Evolutionary conservation across 2,888 invertebrate species (phyloP).

Genomic region (Macrophya alboannulata): DNA sequence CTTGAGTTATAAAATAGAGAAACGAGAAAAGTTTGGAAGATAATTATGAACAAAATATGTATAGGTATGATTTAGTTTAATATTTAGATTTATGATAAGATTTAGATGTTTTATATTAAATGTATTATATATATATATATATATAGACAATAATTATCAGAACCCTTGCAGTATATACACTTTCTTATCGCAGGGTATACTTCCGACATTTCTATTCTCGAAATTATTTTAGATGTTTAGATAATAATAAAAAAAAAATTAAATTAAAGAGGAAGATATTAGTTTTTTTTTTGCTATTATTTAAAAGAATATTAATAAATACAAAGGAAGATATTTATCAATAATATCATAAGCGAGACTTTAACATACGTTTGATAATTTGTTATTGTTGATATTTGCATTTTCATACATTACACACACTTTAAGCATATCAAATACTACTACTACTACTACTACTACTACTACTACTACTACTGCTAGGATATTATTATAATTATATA

Average conservation of each 20-base stretch:
- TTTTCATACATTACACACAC: too few species aligned
- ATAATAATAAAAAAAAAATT: too few species aligned
- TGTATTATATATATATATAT: slow-evolving; percentile 15
- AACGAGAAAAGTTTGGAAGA: too few species aligned
- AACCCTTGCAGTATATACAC: neutral
- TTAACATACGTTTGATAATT: too few species aligned
- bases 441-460: neutral
- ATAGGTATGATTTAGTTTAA: neutral
- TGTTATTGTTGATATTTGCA: too few species aligned
- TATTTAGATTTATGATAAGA: slow-evolving; percentile 3
- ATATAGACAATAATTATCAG: slow-evolving; percentile 29
- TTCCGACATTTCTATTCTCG: neutral
- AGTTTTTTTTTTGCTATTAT: neutral
- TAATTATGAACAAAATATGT: too few species aligned
- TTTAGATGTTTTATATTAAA: slow-evolving; percentile 28
- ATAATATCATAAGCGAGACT: neutral
- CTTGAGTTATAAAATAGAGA: too few species aligned
- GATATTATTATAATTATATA: neutral
- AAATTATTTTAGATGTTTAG: neutral
- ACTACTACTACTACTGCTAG: neutral
- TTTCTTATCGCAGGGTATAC: neutral
- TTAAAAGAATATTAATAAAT: neutral
- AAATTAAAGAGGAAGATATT: neutral
- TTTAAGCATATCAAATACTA: too few species aligned
- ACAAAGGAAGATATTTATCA: neutral